phyloP scores from a whole-genome alignment of 2,888 invertebrate genomes.

The Metopia argyrocephala region DNA sequence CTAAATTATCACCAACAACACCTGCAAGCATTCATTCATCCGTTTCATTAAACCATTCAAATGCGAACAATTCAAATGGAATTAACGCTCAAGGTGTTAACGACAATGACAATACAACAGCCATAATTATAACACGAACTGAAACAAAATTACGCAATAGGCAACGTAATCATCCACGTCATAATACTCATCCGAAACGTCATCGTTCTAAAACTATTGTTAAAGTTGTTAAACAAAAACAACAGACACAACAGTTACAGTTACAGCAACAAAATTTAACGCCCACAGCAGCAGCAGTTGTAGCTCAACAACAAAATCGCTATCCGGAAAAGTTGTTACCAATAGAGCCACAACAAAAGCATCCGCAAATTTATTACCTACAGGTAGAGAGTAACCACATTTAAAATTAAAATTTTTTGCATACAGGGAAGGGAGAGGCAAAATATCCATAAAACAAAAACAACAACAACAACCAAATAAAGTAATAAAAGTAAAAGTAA shows the following conservation, averaged over 20 bases:
- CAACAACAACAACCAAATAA: not conserved
- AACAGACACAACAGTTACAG: not conserved
- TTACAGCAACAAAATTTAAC: not conserved
- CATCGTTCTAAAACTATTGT: conserved; percentile 52
- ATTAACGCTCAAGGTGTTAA: conserved; percentile 13
- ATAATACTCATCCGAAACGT: conserved; percentile 40
- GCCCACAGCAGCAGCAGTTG: not conserved
- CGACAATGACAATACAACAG: conserved; percentile 22
- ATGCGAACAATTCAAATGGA: conserved; percentile 27
- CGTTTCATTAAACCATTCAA: conserved; percentile 43
- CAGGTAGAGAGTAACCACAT: conserved; percentile 49
- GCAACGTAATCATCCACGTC: conserved; percentile 45
- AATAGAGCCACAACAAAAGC: conserved; percentile 2
- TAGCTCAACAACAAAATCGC: conserved; percentile 27
- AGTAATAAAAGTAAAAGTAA: not conserved
- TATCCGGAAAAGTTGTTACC: not conserved
- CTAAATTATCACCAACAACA: conserved; percentile 19
- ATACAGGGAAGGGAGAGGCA: not conserved
- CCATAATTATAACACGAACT: conserved; percentile 26
- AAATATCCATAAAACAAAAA: not conserved
- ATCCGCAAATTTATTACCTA: conserved; percentile 25
- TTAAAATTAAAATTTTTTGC: not conserved
- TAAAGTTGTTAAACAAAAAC: conserved; percentile 31
- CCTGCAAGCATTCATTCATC: conserved; percentile 6
- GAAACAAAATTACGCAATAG: conserved; percentile 67